Evolutionary conservation across 2,888 invertebrate species (phyloP), one percentile per base, ranked within the genome.

Genomic region (Drosophila colorata): DNA sequence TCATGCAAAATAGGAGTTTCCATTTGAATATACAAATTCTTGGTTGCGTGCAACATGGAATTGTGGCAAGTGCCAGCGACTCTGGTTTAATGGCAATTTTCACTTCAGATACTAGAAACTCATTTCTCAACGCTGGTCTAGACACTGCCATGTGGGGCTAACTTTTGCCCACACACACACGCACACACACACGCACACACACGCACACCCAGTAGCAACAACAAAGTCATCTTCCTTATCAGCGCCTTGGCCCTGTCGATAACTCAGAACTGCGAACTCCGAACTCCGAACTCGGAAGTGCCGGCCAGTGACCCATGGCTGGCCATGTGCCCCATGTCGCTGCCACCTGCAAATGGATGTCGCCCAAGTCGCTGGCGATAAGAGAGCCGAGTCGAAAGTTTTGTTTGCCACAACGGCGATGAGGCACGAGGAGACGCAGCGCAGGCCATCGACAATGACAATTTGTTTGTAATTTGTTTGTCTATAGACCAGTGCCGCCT

Each of bases 391-490:
- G 31, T 38, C 40, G 18, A 70, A 72, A 76, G 44, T 71, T 72
- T 71, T 51, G 7, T 13, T 48, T 37, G 28, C 28, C 28, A 9
- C 33, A 3, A 4, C 0, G 11, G 28, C 1, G 13, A 2, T n/a
- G 47, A 1, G 20, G 4, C 0, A 2, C 14, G 13, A 20, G 9
- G 16, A 13, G 18, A 31, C 20, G 48, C 16, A 28, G 35, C 4
- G 8, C 13, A 25, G 41, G 49, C 84, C 74, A 83, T 84, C 55
- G 73, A 78, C 75, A 74, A 73, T 56, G 65, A 79, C 77, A 86
- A 88, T 83, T 88, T 83, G 88, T 85, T 85, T 87, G 86, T 87
- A 87, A 87, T 82, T 87, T 82, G 82, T 87, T 82, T 82, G 86
- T 60, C 66, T 63, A 49, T 49, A 52, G 55, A 61, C 76, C 64